Base-by-base conservation (phyloP, 2,113 vertebrate genomes). In the Strigops habroptila region DNA sequence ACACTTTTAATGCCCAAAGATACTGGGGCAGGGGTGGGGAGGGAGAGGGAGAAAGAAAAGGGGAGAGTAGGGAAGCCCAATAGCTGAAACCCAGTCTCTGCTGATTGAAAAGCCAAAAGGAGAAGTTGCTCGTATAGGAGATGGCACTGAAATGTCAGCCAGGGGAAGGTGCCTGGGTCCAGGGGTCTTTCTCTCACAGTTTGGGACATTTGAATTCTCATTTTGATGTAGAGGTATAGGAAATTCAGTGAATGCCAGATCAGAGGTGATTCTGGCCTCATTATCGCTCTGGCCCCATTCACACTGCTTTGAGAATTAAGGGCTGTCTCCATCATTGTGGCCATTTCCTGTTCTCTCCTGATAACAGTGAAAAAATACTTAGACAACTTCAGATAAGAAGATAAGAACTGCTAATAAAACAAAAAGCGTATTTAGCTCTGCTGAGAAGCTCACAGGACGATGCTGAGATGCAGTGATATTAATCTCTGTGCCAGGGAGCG, bases 331-430 rank as follows among this genome's bases (percentile, higher is more conserved):
- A 31, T 63, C 35, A 39, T 27, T 44, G 65, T 67, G 90, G 88
- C 52, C 77, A 62, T 82, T 93, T 96, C 95, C 91, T 77, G 64
- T 14, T 82, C 87, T 95, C 75, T 95, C 63, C 81, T 64, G 80
- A 89, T 95, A 94, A 95, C 70, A 63, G 64, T 1, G 12, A 46
- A 90, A 95, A 94, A 95, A 93, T 79, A 83, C 86, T 82, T 59
- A 30, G 55, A 73, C n/a, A 74, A 74, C 59, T 96, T 83, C 71
- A 92, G 86, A 84, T 67, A 91, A 93, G 86, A 86, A 94, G 89
- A 88, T 79, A 96, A 90, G 82, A 93, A 63, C 90, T 46, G 28
- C 64, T 91, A 91, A 84, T 88, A 80, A 94, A 97, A 90, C 79
- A 96, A 91, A 57, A 96, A 83, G 15, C 75, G 48, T 55, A 82